Evolutionary conservation across 2,113 vertebrate species (phyloP).

Genomic region (Alethe castanea): DNA sequence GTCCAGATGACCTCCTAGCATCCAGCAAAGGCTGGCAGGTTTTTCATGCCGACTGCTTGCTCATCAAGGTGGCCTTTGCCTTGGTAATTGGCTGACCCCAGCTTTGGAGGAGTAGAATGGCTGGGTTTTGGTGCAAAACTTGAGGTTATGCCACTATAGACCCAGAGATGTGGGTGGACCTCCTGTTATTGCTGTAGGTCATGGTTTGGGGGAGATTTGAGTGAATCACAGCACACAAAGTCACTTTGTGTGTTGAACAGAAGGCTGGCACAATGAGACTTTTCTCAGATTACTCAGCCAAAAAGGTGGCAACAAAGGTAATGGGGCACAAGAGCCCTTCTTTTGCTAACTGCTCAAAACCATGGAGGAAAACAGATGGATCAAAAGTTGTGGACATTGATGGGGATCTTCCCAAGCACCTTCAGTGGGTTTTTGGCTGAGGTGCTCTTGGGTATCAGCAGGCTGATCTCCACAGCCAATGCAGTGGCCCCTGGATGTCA

Average conservation of each 20-base stretch:
- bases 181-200: background rate
- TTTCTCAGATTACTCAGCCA: background rate
- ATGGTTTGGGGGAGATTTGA: background rate
- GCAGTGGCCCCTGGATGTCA: constrained; percentile 66
- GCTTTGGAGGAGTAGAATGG: background rate
- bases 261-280: background rate
- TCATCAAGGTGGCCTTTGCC: background rate
- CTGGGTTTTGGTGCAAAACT: background rate
- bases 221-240: background rate
- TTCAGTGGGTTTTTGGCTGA: constrained; percentile 37
- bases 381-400: constrained; percentile 17
- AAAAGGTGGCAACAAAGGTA: constrained; percentile 14
- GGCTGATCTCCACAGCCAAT: constrained; percentile 44
- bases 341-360: background rate
- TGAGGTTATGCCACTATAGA: background rate
- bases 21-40: background rate
- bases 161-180: background rate
- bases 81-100: fast-evolving
- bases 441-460: constrained; percentile 12
- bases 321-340: background rate
- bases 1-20: background rate
- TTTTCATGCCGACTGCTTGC: background rate
- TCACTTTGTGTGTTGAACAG: background rate
- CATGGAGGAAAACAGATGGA: constrained; percentile 31
- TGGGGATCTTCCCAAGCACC: background rate